Evolutionary conservation across 2,888 invertebrate species (phyloP), one percentile per base, ranked within the genome.

Genomic region (Drosophila dives): DNA sequence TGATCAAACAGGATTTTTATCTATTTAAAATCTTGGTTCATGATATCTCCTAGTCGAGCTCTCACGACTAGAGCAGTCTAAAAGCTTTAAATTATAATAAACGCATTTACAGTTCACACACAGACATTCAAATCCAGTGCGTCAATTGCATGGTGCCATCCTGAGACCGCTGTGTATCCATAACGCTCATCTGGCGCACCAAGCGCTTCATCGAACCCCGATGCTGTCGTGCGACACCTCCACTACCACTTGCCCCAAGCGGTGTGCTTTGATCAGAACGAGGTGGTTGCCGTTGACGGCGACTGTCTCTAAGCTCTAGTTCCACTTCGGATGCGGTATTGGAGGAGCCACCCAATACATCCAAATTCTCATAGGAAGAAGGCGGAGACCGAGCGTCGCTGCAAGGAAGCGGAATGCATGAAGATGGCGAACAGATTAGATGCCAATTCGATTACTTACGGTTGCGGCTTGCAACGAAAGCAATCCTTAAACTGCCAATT

Each of bases 141-240:
- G 97, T 97, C 94, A 97, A 95, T 92, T 96, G 97, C 92, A 97
- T 96, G 59, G 95, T 95, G 17, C 97, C 97, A 88, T 97, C 96
- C 2, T 95, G 94, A 82, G 96, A 95, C 70, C 96, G 94, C 75
- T 97, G 97, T 1, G 97, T 97, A 86, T 97, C 97, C 94, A 97
- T 95, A 15, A 95, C 94, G 92, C 97, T 97, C 62, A 95, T 94
- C 92, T 97, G 97, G 11, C 97, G 95, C 12, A 96, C 96, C 40
- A 98, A 93, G 86, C 95, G 95, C 49, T 95, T 95, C 94, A 96
- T 95, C 0, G 96, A 96, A 34, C 94, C 93, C 63, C 95, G 78
- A 69, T 91, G 87, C 42, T 86, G 86, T 26, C 92, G 86, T 26
- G 34, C 75, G 5, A 60, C 15, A n/a, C 48, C 51, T 10, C 53